Evolutionary conservation across 2,888 invertebrate species (phyloP).

Genomic region (Syritta pipiens): DNA sequence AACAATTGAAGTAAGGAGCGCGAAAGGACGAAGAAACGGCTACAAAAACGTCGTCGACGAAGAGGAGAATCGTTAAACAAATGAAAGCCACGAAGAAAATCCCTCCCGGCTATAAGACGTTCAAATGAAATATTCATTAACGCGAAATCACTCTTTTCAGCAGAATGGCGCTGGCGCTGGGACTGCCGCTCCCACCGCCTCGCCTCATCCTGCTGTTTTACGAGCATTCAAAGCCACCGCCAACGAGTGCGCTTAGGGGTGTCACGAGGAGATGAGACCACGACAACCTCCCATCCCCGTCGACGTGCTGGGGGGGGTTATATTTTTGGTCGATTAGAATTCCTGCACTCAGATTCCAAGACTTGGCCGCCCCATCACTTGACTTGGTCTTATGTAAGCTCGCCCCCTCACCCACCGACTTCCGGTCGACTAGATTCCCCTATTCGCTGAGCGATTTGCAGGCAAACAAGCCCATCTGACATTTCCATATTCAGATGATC

Average conservation of each 20-base stretch:
- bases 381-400: constrained; percentile 29
- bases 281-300: constrained; percentile 42
- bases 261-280: constrained; percentile 35
- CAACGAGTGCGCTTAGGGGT: constrained; percentile 50
- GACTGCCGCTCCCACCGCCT: neutral
- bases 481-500: constrained; percentile 67
- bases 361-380: constrained; percentile 12
- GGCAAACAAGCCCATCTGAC: constrained; percentile 35
- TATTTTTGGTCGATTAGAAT: constrained; percentile 60
- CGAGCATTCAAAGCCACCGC: constrained; percentile 46
- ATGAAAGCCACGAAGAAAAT: constrained; percentile 67
- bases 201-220: constrained; percentile 42
- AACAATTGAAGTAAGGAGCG: constrained; percentile 51
- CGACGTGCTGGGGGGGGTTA: constrained; percentile 30
- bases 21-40: constrained; percentile 26
- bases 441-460: constrained; percentile 49
- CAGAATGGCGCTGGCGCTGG: constrained; percentile 37
- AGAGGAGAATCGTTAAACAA: constrained; percentile 69
- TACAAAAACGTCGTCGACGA: constrained; percentile 34
- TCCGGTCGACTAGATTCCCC: constrained; percentile 63
- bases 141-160: constrained; percentile 70
- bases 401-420: constrained; percentile 20
- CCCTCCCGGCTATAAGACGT: constrained; percentile 66
- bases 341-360: constrained; percentile 47
- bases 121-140: constrained; percentile 76